phyloP scores from a whole-genome alignment of 2,113 vertebrate species.

The Oncorhynchus keta region DNA sequence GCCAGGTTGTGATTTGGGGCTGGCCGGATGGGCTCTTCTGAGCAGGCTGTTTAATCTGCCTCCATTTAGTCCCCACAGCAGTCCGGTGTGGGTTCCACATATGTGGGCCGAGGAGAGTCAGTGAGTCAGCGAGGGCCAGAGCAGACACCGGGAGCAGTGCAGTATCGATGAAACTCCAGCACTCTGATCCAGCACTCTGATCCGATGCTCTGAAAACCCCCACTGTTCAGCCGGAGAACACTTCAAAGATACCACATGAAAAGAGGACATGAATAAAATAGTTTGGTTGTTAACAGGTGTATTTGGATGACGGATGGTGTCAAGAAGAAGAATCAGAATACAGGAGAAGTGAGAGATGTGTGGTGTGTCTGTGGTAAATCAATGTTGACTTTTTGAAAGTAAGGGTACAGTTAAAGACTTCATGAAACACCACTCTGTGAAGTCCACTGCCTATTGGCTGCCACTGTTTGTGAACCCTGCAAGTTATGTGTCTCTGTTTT shows the following conservation, averaged over 20 bases:
- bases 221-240: not conserved
- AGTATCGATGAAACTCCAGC: conserved; percentile 17
- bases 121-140: not conserved
- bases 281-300: not conserved
- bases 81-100: too few relatives aligned
- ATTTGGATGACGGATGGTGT: conserved; percentile 13
- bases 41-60: too few relatives aligned
- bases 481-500: conserved; percentile 10
- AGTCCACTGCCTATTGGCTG: conserved; percentile 23
- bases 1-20: too few relatives aligned
- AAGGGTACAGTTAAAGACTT: not conserved
- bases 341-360: not conserved
- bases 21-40: too few relatives aligned
- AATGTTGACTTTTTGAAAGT: not conserved
- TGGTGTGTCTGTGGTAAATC: not conserved
- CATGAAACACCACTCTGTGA: not conserved
- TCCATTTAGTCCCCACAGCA: too few relatives aligned
- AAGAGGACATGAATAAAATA: conserved; percentile 15
- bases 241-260: conserved; percentile 1
- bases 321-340: not conserved
- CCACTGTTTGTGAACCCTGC: conserved; percentile 11
- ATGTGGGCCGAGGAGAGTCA: too few relatives aligned
- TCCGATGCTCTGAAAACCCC: not conserved
- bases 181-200: not conserved
- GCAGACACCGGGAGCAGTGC: not conserved